Evolutionary conservation across 2,888 invertebrate genomes (phyloP).

Genomic region (Geophilus truncorum): DNA sequence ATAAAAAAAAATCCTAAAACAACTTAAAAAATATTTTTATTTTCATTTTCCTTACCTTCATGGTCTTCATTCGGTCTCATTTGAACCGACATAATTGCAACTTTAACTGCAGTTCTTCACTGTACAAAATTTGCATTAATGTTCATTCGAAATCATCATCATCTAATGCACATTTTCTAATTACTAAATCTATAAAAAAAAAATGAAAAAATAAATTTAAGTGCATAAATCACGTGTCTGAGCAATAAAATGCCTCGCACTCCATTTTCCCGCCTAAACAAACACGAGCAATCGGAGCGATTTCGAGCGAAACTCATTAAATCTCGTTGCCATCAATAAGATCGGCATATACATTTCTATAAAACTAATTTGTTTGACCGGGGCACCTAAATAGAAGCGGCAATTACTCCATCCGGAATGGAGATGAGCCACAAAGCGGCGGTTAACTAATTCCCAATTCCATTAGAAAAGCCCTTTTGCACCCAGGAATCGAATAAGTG

Average conservation of each 20-base stretch:
- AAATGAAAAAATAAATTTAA: background rate
- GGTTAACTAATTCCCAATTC: background rate
- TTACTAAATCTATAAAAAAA: background rate
- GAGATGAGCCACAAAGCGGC: constrained; percentile 16
- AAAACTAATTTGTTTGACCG: constrained; percentile 11
- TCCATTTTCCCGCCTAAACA: background rate
- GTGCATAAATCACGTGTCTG: background rate
- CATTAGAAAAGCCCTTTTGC: background rate
- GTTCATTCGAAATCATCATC: background rate
- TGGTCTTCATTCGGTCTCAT: constrained; percentile 34
- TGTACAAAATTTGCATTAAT: background rate
- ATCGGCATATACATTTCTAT: background rate
- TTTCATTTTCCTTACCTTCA: background rate
- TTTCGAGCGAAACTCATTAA: background rate
- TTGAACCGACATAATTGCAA: constrained; percentile 29
- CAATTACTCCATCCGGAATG: constrained; percentile 18
- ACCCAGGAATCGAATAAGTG: background rate
- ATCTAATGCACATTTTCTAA: background rate
- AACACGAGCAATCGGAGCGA: background rate
- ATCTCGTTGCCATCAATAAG: background rate
- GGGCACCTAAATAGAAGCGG: background rate
- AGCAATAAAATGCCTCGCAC: background rate
- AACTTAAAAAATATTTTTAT: background rate
- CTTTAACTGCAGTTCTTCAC: background rate
- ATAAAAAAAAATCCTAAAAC: background rate